These are phyloP conservation scores for Meta bourneti DNA, from an alignment of 2,888 invertebrate species.

Conservation along the genomic window DNA sequence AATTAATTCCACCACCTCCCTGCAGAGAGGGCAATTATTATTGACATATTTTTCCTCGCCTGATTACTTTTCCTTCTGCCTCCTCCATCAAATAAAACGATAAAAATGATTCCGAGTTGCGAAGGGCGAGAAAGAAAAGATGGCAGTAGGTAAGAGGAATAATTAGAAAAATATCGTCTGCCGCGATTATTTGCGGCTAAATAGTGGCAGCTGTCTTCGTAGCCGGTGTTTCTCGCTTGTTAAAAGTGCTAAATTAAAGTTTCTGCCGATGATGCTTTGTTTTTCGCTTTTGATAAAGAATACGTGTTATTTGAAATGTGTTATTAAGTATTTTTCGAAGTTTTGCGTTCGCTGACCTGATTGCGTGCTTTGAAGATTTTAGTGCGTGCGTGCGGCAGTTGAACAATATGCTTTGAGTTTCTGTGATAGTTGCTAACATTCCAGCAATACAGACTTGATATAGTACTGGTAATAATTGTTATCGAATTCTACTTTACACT, in stretches of 20 bases:
- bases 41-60: constrained; percentile 62
- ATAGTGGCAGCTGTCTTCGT: constrained; percentile 76
- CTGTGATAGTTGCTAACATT: background rate
- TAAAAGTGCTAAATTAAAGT: constrained; percentile 73
- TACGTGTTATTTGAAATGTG: constrained; percentile 67
- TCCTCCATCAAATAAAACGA: constrained; percentile 59
- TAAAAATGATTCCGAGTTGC: constrained; percentile 27
- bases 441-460: no score
- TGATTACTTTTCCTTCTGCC: constrained; percentile 68
- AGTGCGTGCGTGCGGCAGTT: constrained; percentile 36
- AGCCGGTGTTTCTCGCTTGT: constrained; percentile 66
- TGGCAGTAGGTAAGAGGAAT: constrained; percentile 52
- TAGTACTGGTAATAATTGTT: no score
- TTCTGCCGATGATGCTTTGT: constrained; percentile 18
- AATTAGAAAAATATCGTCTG: constrained; percentile 74
- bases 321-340: constrained; percentile 75
- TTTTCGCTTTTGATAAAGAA: constrained; percentile 44
- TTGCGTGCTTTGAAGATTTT: constrained; percentile 43
- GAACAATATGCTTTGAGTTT: background rate
- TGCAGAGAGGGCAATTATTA: constrained; percentile 71
- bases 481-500: no score
- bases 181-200: constrained; percentile 67
- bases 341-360: constrained; percentile 1
- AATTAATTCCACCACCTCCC: constrained; percentile 66
- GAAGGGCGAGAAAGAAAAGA: constrained; percentile 37